Evolutionary conservation across 1,140 invertebrate genomes (phyloP), one percentile per base, ranked within the genome.

Genomic region (Zophobas morio): DNA sequence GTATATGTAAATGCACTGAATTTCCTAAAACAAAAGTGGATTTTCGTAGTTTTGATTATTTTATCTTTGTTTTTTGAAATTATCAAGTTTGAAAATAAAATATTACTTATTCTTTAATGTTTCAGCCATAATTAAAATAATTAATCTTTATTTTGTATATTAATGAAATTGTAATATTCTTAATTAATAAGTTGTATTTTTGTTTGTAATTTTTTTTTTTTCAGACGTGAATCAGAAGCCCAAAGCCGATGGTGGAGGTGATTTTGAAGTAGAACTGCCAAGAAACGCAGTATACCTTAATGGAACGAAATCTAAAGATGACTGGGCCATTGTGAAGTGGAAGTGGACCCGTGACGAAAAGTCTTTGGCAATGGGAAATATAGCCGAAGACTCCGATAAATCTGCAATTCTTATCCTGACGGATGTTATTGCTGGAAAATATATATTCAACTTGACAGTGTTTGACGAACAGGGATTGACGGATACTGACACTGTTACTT

Each of bases 201-300:
- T 63, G 47, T 66, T 54, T 56, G 76, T 84, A 73, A n/a, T 57
- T 70, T 36, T 70, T 70, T 80, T 73, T 63, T 83, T 80, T 83
- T 47, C 81, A 97, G 96, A 96, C 88, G 93, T 94, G 86, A 99
- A 99, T 88, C 92, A 94, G 35, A 89, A 94, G 3, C 96, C 96
- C 0, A 93, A 93, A 84, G 96, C 96, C 0, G 93, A 96, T 85
- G 96, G 94, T 33, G 96, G 96, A 35, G 94, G 93, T 0, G 94
- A 97, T 87, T 91, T 93, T 82, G 92, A 92, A 39, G 87, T 97
- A 0, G 89, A 91, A 3, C 86, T 96, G 6, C 96, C 96, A 0
- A 85, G 93, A 1, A 91, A 90, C 33, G 91, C 94, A 3, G 89
- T 98, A 0, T 89, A 92, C 40, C 88, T 98, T 36, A 97, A 98